These are phyloP conservation scores for Channa maculata DNA, from an alignment of 2,113 vertebrate species.

Conservation along the genomic window DNA sequence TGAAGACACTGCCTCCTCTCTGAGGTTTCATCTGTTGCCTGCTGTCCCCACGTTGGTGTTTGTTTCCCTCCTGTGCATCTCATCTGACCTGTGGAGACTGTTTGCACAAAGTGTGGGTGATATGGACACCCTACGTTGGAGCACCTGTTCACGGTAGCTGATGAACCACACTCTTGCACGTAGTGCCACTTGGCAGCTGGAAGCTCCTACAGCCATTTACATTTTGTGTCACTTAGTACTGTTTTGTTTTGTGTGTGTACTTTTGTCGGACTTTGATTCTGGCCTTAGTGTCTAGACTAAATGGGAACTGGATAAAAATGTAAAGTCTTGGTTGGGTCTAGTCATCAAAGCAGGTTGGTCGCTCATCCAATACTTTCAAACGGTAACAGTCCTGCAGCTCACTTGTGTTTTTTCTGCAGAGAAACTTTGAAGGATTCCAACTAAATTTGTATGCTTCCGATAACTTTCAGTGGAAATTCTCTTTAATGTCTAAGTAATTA, in stretches of 20 bases:
- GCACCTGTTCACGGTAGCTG: slow-evolving; percentile 9
- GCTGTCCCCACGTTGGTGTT: slow-evolving; percentile 37
- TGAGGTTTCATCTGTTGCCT: slow-evolving; percentile 41
- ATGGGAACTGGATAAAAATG: slow-evolving; percentile 32
- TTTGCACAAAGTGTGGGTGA: slow-evolving; percentile 23
- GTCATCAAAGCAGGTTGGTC: not conserved
- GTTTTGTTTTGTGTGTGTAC: not conserved
- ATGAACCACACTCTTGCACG: slow-evolving; percentile 2
- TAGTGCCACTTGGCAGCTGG: not conserved
- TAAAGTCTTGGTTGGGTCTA: not conserved
- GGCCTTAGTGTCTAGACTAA: not conserved
- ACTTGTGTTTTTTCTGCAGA: not conserved
- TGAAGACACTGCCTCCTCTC: slow-evolving; percentile 67
- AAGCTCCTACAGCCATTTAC: slow-evolving; percentile 13
- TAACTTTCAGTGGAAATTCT: not conserved
- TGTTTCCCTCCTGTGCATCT: slow-evolving; percentile 25
- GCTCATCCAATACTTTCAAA: not conserved
- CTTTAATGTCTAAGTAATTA: not conserved
- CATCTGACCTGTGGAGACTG: slow-evolving; percentile 42
- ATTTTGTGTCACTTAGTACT: slow-evolving; percentile 7
- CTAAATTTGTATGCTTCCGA: slow-evolving; percentile 13
- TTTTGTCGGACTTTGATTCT: slow-evolving; percentile 2
- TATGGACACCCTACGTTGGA: slow-evolving; percentile 8
- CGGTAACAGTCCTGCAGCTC: slow-evolving; percentile 9
- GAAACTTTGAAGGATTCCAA: not conserved